Base-by-base conservation (phyloP, 2,888 invertebrate genomes). In the Tiliacea aurago region DNA sequence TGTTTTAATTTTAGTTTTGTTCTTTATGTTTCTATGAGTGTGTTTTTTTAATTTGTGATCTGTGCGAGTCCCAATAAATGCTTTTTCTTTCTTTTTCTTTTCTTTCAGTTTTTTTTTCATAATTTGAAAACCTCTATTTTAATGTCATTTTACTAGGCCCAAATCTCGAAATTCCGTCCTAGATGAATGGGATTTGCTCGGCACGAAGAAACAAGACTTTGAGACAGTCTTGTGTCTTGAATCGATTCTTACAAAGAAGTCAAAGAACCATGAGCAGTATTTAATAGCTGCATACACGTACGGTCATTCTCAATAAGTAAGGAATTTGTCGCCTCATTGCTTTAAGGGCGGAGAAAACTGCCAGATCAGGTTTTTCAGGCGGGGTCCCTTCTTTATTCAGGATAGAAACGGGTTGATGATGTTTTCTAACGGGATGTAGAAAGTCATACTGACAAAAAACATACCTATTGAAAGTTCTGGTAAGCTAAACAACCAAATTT, bases 251-350 rank as follows among this genome's bases (percentile, higher is more conserved):
- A 37, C 4, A 53, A n/a, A 70, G 23, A 69, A 7, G n/a, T 13
- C 4, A 53, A n/a, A 70, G 23, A 69, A 7, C 33, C 18, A 47
- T 41, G 23, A 37, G 23, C 37, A 47, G 23, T 63, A 45, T 63
- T 28, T 28, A 20, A 45, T 20, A 45, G 28, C 62, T 20, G 51
- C 41, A 15, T 68, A 9, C 13, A 20, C 9, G 45, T 20, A 9
- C 15, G 47, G 63, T 70, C 62, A 45, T 62, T 51, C 37, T 45
- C 71, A 63, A 76, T 78, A 63, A 28, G 28, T 9, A 78, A 51
- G 56, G 56, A 78, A 63, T 78, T 43, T 76, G 49, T 78, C 55
- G 43, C 33, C 68, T 75, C 53, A 77, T 68, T 47, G 51, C 47
- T 67, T 28, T 41, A 41, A 53, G 49, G 23, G 33, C 7, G 43